Conservation (phyloP, 2,797 vertebrate species). For the Pangasius larnaudii region DNA sequence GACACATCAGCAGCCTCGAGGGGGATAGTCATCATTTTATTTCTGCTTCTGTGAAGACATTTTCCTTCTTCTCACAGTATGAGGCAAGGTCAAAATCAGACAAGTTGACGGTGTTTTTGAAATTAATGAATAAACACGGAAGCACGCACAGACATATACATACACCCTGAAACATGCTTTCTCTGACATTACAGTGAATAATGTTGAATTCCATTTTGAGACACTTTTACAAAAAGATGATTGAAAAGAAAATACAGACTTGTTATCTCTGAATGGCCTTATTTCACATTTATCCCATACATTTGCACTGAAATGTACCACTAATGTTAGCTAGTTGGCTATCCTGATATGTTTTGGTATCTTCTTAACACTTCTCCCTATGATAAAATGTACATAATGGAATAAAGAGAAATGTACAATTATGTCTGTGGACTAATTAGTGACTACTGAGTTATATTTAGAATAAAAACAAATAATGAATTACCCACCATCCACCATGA, state of each 20-base stretch:
- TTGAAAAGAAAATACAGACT: background rate
- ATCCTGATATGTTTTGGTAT: background rate
- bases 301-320: background rate
- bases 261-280: background rate
- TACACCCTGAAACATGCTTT: background rate
- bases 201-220: background rate
- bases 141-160: slow-evolving; percentile 55
- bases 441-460: background rate
- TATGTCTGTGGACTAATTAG: background rate
- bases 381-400: background rate
- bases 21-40: slow-evolving; percentile 72
- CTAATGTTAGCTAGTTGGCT: background rate
- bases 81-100: slow-evolving; percentile 76
- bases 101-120: slow-evolving; percentile 79
- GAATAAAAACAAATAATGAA: background rate
- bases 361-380: background rate
- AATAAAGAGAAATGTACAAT: background rate
- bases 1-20: slow-evolving; percentile 70
- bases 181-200: background rate
- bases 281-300: background rate
- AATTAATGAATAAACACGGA: slow-evolving; percentile 78
- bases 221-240: background rate
- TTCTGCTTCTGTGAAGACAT: slow-evolving; percentile 73
- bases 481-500: background rate
- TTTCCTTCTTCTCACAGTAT: slow-evolving; percentile 66